Base-by-base conservation (phyloP, 2,797 vertebrate species). In the Eulemur coronatus region DNA sequence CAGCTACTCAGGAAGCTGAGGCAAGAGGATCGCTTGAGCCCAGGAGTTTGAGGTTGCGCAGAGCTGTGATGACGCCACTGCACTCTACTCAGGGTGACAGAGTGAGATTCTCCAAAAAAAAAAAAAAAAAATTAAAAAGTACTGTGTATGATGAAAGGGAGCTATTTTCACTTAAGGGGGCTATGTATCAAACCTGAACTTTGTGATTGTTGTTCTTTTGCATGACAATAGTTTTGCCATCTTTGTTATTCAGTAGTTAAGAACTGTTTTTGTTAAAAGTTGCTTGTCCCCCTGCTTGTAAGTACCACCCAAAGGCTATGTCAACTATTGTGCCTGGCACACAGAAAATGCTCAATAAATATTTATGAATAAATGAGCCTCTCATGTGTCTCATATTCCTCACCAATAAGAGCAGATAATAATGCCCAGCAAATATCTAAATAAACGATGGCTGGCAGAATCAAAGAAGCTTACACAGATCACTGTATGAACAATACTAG, bases 261-360 rank as follows among this genome's bases (percentile, higher is more conserved):
- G 28, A 52, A 28, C 59, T 65, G 15, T 79, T 91, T 94, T 63
- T 67, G 28, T 93, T 82, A 87, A 80, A 94, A 81, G 92, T 79
- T 63, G 15, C n/a, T 96, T 84, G 57, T 86, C n/a, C 33, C 28
- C n/a, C 28, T 91, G 59, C 26, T 55, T 50, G 1, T 63, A 59
- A 80, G 61, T 69, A 75, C 22, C 38, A 90, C 24, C 14, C 55
- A 65, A 80, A 87, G 13, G 14, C 80, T 86, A 38, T 55, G 28
- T 65, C 57, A 89, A 75, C 73, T 20, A n/a, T 18, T 12, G 41
- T 91, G 38, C 43, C 43, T 70, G 86, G 35, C n/a, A 52, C 41
- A 87, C 7, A 73, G 52, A 59, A 93, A 22, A 57, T 59, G 38
- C 61, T 93, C 84, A 86, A 67, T 33, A 91, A 89, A 93, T 69